phyloP scores from a whole-genome alignment of 2,888 invertebrate genomes.

The Zygaena filipendulae region DNA sequence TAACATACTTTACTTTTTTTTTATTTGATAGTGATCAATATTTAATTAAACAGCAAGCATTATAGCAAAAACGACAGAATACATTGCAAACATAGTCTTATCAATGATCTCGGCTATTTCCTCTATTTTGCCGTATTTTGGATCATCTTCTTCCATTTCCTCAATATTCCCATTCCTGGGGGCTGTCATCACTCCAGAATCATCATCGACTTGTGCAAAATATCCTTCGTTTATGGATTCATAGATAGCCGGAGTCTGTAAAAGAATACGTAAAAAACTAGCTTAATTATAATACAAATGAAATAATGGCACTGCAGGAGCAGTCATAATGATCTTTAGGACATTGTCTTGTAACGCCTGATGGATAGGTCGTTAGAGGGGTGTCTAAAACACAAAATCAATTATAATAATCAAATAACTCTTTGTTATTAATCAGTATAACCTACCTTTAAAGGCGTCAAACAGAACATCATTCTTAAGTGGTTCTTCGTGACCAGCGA shows the following conservation, averaged over 20 bases:
- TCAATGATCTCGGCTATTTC: constrained; percentile 45
- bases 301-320: too few relatives aligned
- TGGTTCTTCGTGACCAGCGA: too few relatives aligned
- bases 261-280: constrained; percentile 3
- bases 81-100: constrained; percentile 38
- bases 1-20: too few relatives aligned
- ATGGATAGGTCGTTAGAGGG: too few relatives aligned
- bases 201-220: constrained; percentile 35
- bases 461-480: too few relatives aligned
- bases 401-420: too few relatives aligned
- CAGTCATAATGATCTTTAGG: too few relatives aligned
- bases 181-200: constrained; percentile 18
- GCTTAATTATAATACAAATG: too few relatives aligned
- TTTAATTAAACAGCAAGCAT: constrained; percentile 28
- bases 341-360: too few relatives aligned
- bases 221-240: constrained; percentile 37
- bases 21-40: too few relatives aligned
- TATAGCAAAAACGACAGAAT: constrained; percentile 32
- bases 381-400: too few relatives aligned
- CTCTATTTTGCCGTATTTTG: constrained; percentile 25
- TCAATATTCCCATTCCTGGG: constrained; percentile 31
- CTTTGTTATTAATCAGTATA: too few relatives aligned
- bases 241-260: constrained; percentile 26
- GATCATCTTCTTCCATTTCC: constrained; percentile 42
- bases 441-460: constrained; percentile 41